A percentile compares a stretch with the other conserved stretches of the same genome.
Evolutionary conservation across 2,113 vertebrate genomes (phyloP).

Genomic region (Taurulus bubalis): DNA sequence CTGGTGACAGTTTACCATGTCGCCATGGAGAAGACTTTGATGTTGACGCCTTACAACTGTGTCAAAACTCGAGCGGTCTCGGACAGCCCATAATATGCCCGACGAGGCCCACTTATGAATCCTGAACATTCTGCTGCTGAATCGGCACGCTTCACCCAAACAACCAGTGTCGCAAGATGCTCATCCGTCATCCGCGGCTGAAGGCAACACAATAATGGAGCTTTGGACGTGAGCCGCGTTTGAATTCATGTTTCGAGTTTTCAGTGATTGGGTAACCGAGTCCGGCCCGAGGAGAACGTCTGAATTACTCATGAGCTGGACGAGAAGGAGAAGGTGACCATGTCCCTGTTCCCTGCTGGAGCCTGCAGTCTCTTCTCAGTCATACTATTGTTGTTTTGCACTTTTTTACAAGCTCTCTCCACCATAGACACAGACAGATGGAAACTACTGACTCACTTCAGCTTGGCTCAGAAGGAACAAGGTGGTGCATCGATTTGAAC

Average conservation of each 20-base stretch:
- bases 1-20: constrained; percentile 59
- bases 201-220: constrained; percentile 52
- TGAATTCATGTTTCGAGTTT: constrained; percentile 37
- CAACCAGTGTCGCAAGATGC: constrained; percentile 46
- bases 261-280: constrained; percentile 20
- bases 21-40: constrained; percentile 63
- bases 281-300: constrained; percentile 28
- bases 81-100: constrained; percentile 41
- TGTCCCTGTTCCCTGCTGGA: constrained; percentile 54
- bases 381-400: neutral
- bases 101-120: constrained; percentile 49
- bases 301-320: constrained; percentile 73
- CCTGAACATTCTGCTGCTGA: constrained; percentile 52
- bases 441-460: neutral
- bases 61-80: constrained; percentile 56
- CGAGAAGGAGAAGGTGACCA: constrained; percentile 60
- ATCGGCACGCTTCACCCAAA: constrained; percentile 46
- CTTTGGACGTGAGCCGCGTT: constrained; percentile 20
- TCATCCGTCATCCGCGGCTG: constrained; percentile 49
- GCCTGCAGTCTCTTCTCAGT: constrained; percentile 37
- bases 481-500: neutral
- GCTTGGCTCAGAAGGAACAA: neutral
- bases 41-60: constrained; percentile 53
- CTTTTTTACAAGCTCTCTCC: neutral
- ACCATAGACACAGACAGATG: neutral